phyloP scores from a whole-genome alignment of 2,113 vertebrate species.

The Sphaerodactylus townsendi region DNA sequence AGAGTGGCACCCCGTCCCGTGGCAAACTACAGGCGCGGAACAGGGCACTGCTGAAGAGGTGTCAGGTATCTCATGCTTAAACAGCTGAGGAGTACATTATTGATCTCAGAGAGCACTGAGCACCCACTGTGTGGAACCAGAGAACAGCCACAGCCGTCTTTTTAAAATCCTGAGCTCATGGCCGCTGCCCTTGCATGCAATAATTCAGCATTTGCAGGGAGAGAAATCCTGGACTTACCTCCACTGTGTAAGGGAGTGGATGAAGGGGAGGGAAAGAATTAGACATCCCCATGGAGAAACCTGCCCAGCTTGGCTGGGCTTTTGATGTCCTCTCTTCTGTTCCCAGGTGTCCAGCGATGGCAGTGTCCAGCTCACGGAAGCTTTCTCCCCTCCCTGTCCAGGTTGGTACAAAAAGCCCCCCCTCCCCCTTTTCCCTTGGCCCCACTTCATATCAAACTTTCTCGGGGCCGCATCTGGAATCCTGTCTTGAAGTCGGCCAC shows the following conservation, averaged over 20 bases:
- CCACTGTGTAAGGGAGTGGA: background rate
- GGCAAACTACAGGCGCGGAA: background rate
- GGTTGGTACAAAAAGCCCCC: slow-evolving; percentile 78
- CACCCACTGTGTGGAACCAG: no score
- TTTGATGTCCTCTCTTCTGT: slow-evolving; percentile 36
- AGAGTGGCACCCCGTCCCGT: background rate
- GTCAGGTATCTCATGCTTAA: background rate
- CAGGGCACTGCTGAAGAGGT: background rate
- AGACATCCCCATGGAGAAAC: background rate
- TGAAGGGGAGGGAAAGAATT: slow-evolving; percentile 14
- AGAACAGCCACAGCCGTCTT: background rate
- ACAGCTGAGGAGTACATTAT: background rate
- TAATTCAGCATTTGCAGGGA: background rate
- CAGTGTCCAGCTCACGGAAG: slow-evolving; percentile 70
- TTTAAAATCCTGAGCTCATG: background rate
- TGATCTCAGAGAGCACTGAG: background rate
- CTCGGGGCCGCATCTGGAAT: slow-evolving; percentile 14
- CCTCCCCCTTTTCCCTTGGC: background rate
- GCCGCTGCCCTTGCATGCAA: background rate
- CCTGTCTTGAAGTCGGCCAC: slow-evolving; percentile 51
- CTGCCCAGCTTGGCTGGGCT: slow-evolving; percentile 3
- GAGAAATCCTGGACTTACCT: slow-evolving; percentile 22
- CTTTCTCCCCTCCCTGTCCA: slow-evolving; percentile 74
- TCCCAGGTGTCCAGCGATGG: slow-evolving; percentile 77
- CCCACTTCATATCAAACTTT: background rate